phyloP scores from a whole-genome alignment of 1,140 invertebrate genomes.

The Ephestia elutella region DNA sequence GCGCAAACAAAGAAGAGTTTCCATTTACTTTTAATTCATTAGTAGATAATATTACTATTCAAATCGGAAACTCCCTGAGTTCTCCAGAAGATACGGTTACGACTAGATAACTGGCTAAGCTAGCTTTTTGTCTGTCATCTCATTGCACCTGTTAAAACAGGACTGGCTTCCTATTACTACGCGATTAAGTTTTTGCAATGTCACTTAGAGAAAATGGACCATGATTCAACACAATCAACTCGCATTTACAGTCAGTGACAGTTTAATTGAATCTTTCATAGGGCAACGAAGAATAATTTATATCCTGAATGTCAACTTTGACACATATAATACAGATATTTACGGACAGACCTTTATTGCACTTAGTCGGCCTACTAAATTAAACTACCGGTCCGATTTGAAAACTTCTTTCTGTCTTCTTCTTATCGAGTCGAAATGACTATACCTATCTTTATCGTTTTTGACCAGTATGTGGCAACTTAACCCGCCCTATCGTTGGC shows the following conservation, averaged over 20 bases:
- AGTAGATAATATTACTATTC: too few species aligned
- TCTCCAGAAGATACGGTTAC: not conserved
- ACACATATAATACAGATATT: not conserved
- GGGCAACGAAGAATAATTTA: not conserved
- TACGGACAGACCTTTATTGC: not conserved
- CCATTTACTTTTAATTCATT: too few species aligned
- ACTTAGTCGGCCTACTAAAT: not conserved
- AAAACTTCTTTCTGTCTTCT: too few species aligned
- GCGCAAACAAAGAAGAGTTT: too few species aligned
- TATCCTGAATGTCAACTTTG: not conserved
- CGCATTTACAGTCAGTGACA: not conserved
- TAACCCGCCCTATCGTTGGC: too few species aligned
- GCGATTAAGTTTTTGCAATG: slow-evolving; percentile 2
- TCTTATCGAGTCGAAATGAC: too few species aligned
- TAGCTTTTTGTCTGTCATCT: slow-evolving; percentile 2
- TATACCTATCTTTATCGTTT: too few species aligned
- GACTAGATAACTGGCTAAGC: not conserved
- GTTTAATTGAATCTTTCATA: not conserved
- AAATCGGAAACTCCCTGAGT: too few species aligned
- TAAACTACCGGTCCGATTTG: too few species aligned
- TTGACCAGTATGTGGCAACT: too few species aligned
- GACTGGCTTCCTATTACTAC: slow-evolving; percentile 1
- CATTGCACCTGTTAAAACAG: slow-evolving; percentile 4
- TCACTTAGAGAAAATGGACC: slow-evolving; percentile 1
- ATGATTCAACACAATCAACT: not conserved